Conservation (phyloP, 2,113 vertebrate genomes). For the Hypocryptadius cinnamomeus region DNA sequence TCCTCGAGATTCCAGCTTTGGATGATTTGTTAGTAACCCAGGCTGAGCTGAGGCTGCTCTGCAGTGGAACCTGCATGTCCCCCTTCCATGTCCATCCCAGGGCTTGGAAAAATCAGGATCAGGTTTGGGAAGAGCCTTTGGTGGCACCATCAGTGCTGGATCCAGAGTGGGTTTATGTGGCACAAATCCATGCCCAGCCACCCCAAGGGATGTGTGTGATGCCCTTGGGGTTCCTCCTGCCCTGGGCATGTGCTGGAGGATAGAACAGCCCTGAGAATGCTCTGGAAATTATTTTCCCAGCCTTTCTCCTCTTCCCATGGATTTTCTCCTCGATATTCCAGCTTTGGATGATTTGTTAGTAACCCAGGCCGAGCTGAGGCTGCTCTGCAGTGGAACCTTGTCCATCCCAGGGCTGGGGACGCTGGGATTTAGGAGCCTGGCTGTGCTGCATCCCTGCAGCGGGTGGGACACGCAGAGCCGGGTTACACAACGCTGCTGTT, state of each 20-base stretch:
- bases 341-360: not conserved
- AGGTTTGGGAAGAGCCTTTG: not conserved
- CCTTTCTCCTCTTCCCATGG: not conserved
- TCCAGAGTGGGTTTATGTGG: too few relatives aligned
- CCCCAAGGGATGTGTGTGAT: fast-evolving
- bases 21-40: not conserved
- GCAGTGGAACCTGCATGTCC: too few relatives aligned
- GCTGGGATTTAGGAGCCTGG: not conserved
- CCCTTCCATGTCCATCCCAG: fast-evolving
- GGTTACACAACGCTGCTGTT: not conserved
- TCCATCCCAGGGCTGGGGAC: fast-evolving
- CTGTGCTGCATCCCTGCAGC: not conserved
- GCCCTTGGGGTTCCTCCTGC: not conserved
- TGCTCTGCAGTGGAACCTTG: not conserved
- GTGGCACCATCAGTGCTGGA: not conserved
- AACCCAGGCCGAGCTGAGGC: not conserved
- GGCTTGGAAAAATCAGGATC: not conserved
- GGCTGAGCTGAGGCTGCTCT: not conserved
- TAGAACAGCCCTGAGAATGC: not conserved
- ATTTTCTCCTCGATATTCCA: not conserved
- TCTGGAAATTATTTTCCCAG: not conserved
- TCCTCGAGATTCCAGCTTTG: not conserved
- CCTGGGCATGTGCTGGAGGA: fast-evolving
- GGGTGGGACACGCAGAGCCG: fast-evolving
- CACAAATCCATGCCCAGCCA: fast-evolving